These are phyloP conservation scores for Galeopterus variegatus DNA, from an alignment of 2,113 vertebrate genomes.

Conservation along the genomic window DNA sequence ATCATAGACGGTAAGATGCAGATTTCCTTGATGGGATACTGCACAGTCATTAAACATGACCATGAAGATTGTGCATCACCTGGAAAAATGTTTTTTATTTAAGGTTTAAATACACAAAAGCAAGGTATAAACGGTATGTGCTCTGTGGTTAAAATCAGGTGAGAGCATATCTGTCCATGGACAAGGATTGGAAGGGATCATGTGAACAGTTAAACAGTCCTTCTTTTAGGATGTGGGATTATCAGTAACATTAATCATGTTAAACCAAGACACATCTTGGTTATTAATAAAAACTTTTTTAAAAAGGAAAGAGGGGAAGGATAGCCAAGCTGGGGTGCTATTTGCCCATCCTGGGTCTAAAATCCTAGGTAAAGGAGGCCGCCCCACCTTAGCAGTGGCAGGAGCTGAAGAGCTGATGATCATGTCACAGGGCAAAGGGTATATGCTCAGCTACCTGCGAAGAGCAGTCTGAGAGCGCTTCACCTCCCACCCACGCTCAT, in stretches of 20 bases:
- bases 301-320: neutral
- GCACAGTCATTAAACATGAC: neutral
- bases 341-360: neutral
- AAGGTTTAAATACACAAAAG: neutral
- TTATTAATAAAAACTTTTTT: neutral
- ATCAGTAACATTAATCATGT: neutral
- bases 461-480: neutral
- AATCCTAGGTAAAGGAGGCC: neutral
- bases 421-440: fast-evolving
- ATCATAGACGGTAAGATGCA: fast-evolving
- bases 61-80: neutral
- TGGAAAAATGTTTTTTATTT: neutral
- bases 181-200: too few species aligned
- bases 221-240: neutral
- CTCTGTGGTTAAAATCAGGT: neutral
- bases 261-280: neutral
- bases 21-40: neutral
- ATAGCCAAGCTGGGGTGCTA: neutral
- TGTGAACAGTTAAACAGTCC: neutral
- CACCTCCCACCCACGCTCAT: neutral
- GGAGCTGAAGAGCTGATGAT: neutral
- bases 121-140: neutral
- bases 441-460: too few species aligned
- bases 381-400: neutral
- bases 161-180: neutral